Base-by-base conservation (phyloP, 2,797 vertebrate genomes). In the Hylomyscus alleni region DNA sequence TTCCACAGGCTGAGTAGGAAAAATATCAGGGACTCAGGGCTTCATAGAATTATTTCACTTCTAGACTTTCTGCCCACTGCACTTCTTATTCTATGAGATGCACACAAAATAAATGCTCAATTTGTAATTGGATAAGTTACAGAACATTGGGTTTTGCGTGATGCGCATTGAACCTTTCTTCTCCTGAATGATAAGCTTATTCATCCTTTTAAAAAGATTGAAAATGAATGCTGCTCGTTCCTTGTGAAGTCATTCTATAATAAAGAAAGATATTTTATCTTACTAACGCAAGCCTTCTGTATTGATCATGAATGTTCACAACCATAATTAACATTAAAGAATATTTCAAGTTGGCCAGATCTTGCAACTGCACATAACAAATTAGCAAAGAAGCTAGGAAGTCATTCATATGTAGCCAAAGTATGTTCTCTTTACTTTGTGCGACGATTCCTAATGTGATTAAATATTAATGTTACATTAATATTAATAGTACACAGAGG, bases 61-160 rank as follows among this genome's bases (percentile, higher is more conserved):
- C 50, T 69, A 19, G 19, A 76, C 29, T 90, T 72, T n/a, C 56
- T 73, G 72, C 4, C 24, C 67, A 6, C 17, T 83, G 52, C 9
- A 73, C 22, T 69, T 31, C 44, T 62, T 93, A 88, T 29, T 93
- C 47, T 77, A 60, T 50, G 20, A 72, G 1, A 78, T 17, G 81
- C 81, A 72, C 73, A 54, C 14, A 88, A 73, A 92, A 54, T 10
- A 37, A 78, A 19, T 44, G 94, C 47, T 37, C 90, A 67, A 85
- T 24, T 9, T 91, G 40, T 85, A 89, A 62, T 10, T 89, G 40
- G 26, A 73, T 92, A 91, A 47, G 11, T 87, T 34, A 81, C 12
- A 87, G 86, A 34, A 75, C 58, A 89, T 40, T 91, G 50, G 19
- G 26, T 84, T 93, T 80, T 93, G 12, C 65, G 50, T 80, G 94